Evolutionary conservation across 2,797 vertebrate genomes (phyloP).

Genomic region (Gymnodraco acuticeps): DNA sequence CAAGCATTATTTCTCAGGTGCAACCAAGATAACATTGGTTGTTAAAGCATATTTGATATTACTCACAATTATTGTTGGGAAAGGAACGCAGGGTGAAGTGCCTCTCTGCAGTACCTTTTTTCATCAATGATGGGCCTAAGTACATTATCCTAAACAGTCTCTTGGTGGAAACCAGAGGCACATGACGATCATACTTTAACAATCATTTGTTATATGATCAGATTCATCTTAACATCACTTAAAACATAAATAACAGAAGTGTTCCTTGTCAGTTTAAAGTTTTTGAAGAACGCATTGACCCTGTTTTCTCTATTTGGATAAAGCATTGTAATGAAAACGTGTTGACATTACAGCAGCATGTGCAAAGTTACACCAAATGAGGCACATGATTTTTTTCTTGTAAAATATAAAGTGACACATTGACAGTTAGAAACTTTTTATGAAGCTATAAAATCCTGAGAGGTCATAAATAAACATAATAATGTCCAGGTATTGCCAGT

Average conservation of each 20-base stretch:
- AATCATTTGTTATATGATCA: slow-evolving; percentile 5
- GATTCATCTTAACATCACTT: not conserved
- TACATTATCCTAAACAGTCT: not conserved
- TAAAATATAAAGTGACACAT: slow-evolving; percentile 3
- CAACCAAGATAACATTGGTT: not conserved
- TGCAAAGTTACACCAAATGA: not conserved
- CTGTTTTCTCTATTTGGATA: not conserved
- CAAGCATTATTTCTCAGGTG: slow-evolving; percentile 36
- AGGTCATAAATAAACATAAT: slow-evolving; percentile 16
- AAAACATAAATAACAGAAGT: slow-evolving; percentile 8
- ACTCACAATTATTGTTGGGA: not conserved
- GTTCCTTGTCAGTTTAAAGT: not conserved
- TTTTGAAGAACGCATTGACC: not conserved
- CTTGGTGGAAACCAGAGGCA: not conserved
- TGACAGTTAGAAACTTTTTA: not conserved
- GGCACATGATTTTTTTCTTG: not conserved
- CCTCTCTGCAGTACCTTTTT: not conserved
- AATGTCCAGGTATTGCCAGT: not conserved
- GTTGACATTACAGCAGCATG: slow-evolving; percentile 1
- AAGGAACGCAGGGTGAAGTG: not conserved
- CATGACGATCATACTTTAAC: not conserved
- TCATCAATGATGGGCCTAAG: not conserved
- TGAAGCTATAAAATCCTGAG: not conserved
- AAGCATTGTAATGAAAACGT: not conserved
- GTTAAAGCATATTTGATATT: not conserved